Evolutionary conservation across 2,888 invertebrate genomes (phyloP).

Genomic region (Heliconius cydno): DNA sequence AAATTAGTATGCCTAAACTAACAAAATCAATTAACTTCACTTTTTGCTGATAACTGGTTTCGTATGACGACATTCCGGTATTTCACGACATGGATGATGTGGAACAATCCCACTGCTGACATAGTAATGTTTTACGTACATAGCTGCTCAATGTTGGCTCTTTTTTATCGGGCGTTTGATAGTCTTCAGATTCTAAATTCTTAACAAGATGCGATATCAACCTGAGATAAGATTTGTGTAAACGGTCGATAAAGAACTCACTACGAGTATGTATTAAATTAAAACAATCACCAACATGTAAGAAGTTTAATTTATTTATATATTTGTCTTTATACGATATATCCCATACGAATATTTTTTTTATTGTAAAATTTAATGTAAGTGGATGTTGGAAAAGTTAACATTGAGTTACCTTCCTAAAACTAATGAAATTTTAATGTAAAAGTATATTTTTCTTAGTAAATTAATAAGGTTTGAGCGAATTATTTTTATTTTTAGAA

Average conservation of each 20-base stretch:
- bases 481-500: neutral
- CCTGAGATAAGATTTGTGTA: constrained; percentile 36
- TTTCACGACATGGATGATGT: constrained; percentile 55
- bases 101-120: constrained; percentile 50
- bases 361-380: neutral
- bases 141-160: constrained; percentile 47
- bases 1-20: constrained; percentile 79
- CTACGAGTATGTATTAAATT: constrained; percentile 23
- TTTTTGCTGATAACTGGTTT: constrained; percentile 67
- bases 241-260: constrained; percentile 25
- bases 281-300: constrained; percentile 15
- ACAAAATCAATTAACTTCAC: constrained; percentile 75
- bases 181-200: constrained; percentile 44
- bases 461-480: neutral
- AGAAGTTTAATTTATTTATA: constrained; percentile 19
- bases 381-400: neutral
- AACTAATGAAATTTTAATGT: neutral
- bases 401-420: neutral
- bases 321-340: constrained; percentile 19
- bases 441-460: neutral
- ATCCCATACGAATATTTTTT: neutral
- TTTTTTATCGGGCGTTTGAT: constrained; percentile 46
- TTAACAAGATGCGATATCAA: constrained; percentile 37
- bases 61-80: constrained; percentile 64
- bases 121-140: constrained; percentile 53